Evolutionary conservation across 2,113 vertebrate genomes (phyloP), one percentile per base, ranked within the genome.

Genomic region (Calidris pygmaea): DNA sequence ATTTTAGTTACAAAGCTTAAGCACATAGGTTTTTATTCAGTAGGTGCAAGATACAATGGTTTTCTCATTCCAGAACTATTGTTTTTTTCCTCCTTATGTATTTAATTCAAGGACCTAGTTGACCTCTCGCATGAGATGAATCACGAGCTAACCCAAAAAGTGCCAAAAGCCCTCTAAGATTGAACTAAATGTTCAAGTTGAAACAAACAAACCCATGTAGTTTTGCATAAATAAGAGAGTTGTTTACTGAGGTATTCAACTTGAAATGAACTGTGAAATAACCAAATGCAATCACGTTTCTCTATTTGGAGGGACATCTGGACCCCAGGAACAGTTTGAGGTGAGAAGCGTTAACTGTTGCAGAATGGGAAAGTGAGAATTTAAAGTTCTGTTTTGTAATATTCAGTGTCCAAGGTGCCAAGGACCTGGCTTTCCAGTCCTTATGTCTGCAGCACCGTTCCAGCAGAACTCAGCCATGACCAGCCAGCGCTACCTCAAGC

Each of bases 1-100:
- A 75, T 93, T 96, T 96, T 87, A 90, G 72, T 92, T 84, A 65
- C 52, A 87, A 78, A 90, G 22, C 56, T 84, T 74, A 93, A 56
- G 48, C 58, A 70, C 29, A 35, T 53, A 87, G 88, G 58, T 81
- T 94, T 91, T 92, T 84, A 52, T 84, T 90, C 93, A 66, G 82
- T 73, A 81, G 85, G 82, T 76, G 34, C 35, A 74, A 96, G n/a
- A 35, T 76, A 82, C 58, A 56, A 34, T 58, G 24, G 12, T 77
- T 95, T 81, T 95, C 62, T 81, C 41, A 56, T 92, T 68, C 32
- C 41, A 75, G 75, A 87, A 73, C 27, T 41, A 45, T 75, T 95
- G 45, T 1, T 53, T 78, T 96, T 75, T 94, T 58, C 35, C 35
- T 84, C 9, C 26, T 85, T 86, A 45, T 17, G 60, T 45, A 56